phyloP scores from a whole-genome alignment of 92 coral and sea anemone species.

The Chrysogorgia sp. region DNA sequence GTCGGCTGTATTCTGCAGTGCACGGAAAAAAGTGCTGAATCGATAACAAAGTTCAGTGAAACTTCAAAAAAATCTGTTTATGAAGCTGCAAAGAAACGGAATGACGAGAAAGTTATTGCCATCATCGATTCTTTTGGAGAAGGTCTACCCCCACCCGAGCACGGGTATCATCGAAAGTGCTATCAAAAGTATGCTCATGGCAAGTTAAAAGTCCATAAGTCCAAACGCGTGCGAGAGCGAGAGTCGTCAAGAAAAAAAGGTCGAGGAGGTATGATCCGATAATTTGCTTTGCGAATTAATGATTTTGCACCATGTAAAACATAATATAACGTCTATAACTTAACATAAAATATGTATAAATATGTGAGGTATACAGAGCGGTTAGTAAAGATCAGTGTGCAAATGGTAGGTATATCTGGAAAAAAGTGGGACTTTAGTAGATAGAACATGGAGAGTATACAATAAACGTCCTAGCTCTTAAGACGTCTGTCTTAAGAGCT shows the following conservation, averaged over 20 bases:
- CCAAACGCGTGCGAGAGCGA: background rate
- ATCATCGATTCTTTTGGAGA: slow-evolving; percentile 9
- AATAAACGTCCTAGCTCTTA: no score
- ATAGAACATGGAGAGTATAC: no score
- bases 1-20: background rate
- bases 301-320: no score
- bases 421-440: no score
- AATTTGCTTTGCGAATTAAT: background rate
- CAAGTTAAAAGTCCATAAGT: background rate
- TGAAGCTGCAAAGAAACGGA: slow-evolving; percentile 5
- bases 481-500: no score
- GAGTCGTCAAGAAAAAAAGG: slow-evolving; percentile 2
- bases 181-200: slow-evolving; percentile 21
- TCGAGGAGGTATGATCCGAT: slow-evolving; percentile 13
- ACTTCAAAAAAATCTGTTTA: slow-evolving; percentile 2
- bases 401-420: no score
- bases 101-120: slow-evolving; percentile 14
- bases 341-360: no score
- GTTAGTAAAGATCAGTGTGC: no score
- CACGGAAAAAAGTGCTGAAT: background rate
- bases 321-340: no score
- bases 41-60: slow-evolving; percentile 12
- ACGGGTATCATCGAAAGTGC: slow-evolving; percentile 20
- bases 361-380: no score
- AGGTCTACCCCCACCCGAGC: slow-evolving; percentile 7